Conservation (phyloP, 1,140 invertebrate genomes). For the Cotesia vestalis region DNA sequence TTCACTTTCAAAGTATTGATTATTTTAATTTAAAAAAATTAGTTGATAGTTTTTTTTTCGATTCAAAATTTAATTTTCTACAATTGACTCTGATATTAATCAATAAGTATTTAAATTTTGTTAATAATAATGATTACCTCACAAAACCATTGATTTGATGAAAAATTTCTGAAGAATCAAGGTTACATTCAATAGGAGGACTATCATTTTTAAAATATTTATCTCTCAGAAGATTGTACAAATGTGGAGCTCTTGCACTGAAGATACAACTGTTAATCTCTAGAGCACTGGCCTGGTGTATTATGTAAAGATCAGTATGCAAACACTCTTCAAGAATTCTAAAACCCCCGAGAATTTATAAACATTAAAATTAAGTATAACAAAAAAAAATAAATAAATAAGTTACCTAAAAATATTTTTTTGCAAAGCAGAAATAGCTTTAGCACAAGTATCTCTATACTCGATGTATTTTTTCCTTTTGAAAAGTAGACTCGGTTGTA, state of each 20-base stretch:
- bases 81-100: too few relatives aligned
- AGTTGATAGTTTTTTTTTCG: too few relatives aligned
- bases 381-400: background rate
- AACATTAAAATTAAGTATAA: background rate
- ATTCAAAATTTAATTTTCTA: too few relatives aligned
- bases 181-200: constrained; percentile 54
- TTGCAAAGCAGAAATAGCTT: constrained; percentile 50
- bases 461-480: constrained; percentile 48
- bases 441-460: constrained; percentile 45
- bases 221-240: constrained; percentile 56
- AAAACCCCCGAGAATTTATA: constrained; percentile 45
- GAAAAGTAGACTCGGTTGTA: constrained; percentile 47
- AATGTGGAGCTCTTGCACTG: constrained; percentile 58
- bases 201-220: constrained; percentile 54
- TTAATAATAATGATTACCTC: constrained; percentile 44
- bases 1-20: too few relatives aligned
- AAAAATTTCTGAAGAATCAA: constrained; percentile 57
- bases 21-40: too few relatives aligned
- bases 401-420: constrained; percentile 57
- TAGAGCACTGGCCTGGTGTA: constrained; percentile 59
- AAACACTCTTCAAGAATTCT: constrained; percentile 64
- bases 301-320: constrained; percentile 63
- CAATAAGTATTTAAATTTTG: too few relatives aligned
- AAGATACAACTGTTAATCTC: constrained; percentile 62
- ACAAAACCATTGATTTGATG: constrained; percentile 59